phyloP scores from a whole-genome alignment of 1,140 invertebrate genomes.

The Drosophila sproati region DNA sequence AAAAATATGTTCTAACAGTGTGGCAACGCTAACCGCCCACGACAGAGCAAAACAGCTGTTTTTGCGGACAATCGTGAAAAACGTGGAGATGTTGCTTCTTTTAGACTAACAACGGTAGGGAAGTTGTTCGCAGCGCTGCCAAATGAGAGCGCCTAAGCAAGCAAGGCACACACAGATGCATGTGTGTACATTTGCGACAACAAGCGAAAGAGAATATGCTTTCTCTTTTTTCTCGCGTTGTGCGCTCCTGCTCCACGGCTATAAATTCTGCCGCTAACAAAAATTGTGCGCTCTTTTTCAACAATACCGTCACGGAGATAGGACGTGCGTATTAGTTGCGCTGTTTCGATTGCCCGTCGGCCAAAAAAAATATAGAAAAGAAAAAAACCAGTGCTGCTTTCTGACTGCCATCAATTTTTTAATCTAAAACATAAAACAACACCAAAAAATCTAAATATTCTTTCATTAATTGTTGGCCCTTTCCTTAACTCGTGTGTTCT shows the following conservation, averaged over 20 bases:
- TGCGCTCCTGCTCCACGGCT: constrained; percentile 25
- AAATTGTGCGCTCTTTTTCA: constrained; percentile 68
- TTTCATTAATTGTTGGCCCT: constrained; percentile 12
- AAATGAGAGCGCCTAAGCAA: constrained; percentile 35
- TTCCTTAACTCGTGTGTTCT: constrained; percentile 1
- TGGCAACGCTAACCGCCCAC: constrained; percentile 50
- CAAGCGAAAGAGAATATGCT: constrained; percentile 6
- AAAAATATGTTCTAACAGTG: background rate
- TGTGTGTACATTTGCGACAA: background rate
- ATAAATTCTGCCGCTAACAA: constrained; percentile 56
- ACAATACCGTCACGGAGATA: constrained; percentile 62
- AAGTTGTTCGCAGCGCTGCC: constrained; percentile 26
- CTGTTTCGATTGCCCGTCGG: constrained; percentile 59
- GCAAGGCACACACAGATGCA: background rate
- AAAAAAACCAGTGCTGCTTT: background rate
- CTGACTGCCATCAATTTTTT: constrained; percentile 2
- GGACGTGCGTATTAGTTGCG: constrained; percentile 62
- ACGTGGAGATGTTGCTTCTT: constrained; percentile 51
- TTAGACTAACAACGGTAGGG: constrained; percentile 33
- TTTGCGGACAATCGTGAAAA: constrained; percentile 33
- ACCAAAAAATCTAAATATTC: background rate
- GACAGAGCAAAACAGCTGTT: constrained; percentile 49
- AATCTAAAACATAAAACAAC: constrained; percentile 6
- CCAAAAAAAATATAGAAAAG: constrained; percentile 60
- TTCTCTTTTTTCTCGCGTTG: constrained; percentile 16